phyloP scores from a whole-genome alignment of 1,140 invertebrate species.

The Zaprionus camerounensis region DNA sequence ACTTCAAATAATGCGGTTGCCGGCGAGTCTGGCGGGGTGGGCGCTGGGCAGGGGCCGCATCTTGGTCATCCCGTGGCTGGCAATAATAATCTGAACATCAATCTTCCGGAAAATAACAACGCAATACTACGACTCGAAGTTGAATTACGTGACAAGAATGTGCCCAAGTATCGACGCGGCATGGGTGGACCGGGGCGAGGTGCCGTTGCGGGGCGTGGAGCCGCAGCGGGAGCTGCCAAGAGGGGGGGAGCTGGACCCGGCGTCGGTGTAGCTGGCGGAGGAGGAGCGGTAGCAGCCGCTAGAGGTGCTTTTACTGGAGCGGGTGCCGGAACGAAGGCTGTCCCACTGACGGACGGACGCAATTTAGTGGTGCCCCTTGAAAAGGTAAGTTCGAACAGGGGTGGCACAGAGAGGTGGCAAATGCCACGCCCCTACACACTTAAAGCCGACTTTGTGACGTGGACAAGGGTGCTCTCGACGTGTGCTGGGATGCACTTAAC shows the following conservation, averaged over 20 bases:
- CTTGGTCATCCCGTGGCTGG: slow-evolving; percentile 46
- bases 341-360: slow-evolving; percentile 62
- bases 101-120: slow-evolving; percentile 82
- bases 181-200: slow-evolving; percentile 46
- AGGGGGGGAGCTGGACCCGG: background rate
- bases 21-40: slow-evolving; percentile 29
- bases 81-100: slow-evolving; percentile 84
- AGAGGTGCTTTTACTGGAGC: slow-evolving; percentile 11
- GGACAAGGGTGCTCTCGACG: slow-evolving; percentile 45
- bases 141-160: slow-evolving; percentile 85
- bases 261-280: background rate
- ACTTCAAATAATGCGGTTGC: slow-evolving; percentile 65
- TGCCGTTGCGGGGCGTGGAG: slow-evolving; percentile 42
- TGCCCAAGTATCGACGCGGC: slow-evolving; percentile 74
- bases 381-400: slow-evolving; percentile 73
- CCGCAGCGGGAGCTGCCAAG: slow-evolving; percentile 30
- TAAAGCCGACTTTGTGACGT: slow-evolving; percentile 58
- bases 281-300: slow-evolving; percentile 1
- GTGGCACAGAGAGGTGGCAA: background rate
- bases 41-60: slow-evolving; percentile 11
- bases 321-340: slow-evolving; percentile 28
- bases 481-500: slow-evolving; percentile 68
- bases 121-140: slow-evolving; percentile 84
- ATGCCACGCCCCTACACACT: slow-evolving; percentile 46
- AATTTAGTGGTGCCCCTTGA: slow-evolving; percentile 83